Conservation (phyloP, 1,140 invertebrate genomes). For the Sycophila sp. region DNA sequence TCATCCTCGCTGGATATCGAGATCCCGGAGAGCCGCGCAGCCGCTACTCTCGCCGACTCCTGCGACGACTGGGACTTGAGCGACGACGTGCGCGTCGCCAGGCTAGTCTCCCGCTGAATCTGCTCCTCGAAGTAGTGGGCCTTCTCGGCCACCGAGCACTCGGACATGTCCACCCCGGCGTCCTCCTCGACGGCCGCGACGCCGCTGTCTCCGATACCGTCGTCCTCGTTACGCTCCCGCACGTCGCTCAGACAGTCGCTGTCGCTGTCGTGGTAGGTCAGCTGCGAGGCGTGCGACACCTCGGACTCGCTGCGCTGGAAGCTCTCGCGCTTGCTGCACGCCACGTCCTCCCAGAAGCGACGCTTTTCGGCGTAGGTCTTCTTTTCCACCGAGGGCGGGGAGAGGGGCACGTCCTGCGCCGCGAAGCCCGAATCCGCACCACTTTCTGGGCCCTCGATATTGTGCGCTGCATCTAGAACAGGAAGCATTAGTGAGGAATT, state of each 20-base stretch:
- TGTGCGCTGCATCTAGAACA: slow-evolving; percentile 67
- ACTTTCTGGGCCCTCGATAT: no score
- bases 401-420: slow-evolving; percentile 55
- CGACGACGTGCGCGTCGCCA: slow-evolving; percentile 29
- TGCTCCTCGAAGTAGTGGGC: slow-evolving; percentile 65
- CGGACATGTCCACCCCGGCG: slow-evolving; percentile 54
- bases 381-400: slow-evolving; percentile 55
- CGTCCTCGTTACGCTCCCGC: slow-evolving; percentile 25
- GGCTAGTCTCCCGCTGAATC: slow-evolving; percentile 59
- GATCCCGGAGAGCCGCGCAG: slow-evolving; percentile 24
- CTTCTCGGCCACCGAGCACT: slow-evolving; percentile 64
- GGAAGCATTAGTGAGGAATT: no score
- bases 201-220: slow-evolving; percentile 45
- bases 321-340: slow-evolving; percentile 57
- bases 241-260: slow-evolving; percentile 52
- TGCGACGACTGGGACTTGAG: slow-evolving; percentile 42
- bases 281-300: slow-evolving; percentile 58
- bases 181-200: slow-evolving; percentile 53
- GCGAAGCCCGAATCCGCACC: no score
- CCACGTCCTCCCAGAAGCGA: slow-evolving; percentile 65
- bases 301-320: slow-evolving; percentile 64
- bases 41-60: not conserved
- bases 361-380: slow-evolving; percentile 64
- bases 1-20: slow-evolving; percentile 30
- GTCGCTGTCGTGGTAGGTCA: slow-evolving; percentile 61